Conservation (phyloP, 1,140 invertebrate species). For the Zaprionus davidi region DNA sequence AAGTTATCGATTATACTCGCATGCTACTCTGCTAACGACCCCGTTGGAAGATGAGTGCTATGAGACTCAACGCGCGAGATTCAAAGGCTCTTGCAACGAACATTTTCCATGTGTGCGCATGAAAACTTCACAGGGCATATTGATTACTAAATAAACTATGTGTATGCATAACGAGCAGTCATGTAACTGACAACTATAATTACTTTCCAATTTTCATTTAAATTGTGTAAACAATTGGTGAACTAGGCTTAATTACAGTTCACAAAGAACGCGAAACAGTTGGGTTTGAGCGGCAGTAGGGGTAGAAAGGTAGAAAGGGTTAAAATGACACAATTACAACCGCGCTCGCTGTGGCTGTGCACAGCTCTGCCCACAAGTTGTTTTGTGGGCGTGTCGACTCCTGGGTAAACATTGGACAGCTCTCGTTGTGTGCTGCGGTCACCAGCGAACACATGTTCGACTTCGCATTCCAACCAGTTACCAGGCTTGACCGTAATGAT, state of each 20-base stretch:
- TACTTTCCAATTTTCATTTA: conserved; percentile 73
- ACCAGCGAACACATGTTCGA: conserved; percentile 72
- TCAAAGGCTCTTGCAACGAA: conserved; percentile 9
- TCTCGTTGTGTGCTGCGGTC: conserved; percentile 68
- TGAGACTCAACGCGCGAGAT: conserved; percentile 5
- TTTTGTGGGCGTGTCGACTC: conserved; percentile 67
- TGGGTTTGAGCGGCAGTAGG: not conserved
- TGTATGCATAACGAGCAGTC: conserved; percentile 52
- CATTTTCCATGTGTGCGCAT: not conserved
- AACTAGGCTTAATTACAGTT: conserved; percentile 64
- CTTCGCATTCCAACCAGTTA: conserved; percentile 48
- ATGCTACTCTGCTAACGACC: not conserved
- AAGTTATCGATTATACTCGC: conserved; percentile 10
- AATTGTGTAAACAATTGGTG: conserved; percentile 74
- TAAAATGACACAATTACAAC: conserved; percentile 75
- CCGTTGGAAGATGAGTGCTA: not conserved
- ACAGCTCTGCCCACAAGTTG: conserved; percentile 52
- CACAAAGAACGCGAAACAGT: conserved; percentile 22
- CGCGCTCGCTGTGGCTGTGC: conserved; percentile 18
- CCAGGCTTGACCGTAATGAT: conserved; percentile 49
- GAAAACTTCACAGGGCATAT: conserved; percentile 13
- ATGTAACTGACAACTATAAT: conserved; percentile 61
- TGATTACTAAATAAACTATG: conserved; percentile 69
- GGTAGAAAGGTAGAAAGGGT: conserved; percentile 40
- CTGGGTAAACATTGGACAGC: conserved; percentile 77